These are phyloP conservation scores for Eledona agricola DNA, from an alignment of 2,888 invertebrate genomes.

Conservation along the genomic window DNA sequence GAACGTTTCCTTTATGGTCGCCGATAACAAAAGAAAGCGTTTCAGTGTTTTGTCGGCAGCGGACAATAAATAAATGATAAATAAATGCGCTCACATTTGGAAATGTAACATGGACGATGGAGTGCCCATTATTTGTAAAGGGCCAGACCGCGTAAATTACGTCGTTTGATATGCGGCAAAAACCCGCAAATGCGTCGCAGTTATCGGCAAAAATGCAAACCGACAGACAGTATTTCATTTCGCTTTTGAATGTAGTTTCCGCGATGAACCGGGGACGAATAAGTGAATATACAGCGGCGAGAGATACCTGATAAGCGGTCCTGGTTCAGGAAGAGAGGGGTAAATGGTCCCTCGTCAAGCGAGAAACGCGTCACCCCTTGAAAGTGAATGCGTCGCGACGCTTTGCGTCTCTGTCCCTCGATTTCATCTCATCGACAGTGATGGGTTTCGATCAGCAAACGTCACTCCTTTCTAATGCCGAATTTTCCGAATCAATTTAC, in stretches of 20 bases:
- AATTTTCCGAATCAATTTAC: too few relatives aligned
- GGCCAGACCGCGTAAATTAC: background rate
- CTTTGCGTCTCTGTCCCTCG: slow-evolving; percentile 15
- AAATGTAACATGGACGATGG: too few relatives aligned
- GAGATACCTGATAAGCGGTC: slow-evolving; percentile 44
- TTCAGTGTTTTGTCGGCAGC: too few relatives aligned
- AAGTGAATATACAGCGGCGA: slow-evolving; percentile 41
- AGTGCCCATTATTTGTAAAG: background rate
- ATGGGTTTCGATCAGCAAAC: slow-evolving; percentile 44
- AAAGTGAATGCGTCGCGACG: slow-evolving; percentile 43
- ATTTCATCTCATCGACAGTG: slow-evolving; percentile 43
- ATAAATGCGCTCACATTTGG: too few relatives aligned
- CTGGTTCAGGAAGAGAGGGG: slow-evolving; percentile 39
- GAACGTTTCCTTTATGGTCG: too few relatives aligned
- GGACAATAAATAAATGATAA: too few relatives aligned
- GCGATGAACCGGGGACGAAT: slow-evolving; percentile 38
- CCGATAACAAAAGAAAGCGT: too few relatives aligned
- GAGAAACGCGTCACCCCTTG: slow-evolving; percentile 31
- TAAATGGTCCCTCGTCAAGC: slow-evolving; percentile 41
- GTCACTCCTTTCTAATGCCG: slow-evolving; percentile 41
- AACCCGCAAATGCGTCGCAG: slow-evolving; percentile 30
- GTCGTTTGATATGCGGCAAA: slow-evolving; percentile 4
- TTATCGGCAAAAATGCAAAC: slow-evolving; percentile 41
- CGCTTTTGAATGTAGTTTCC: slow-evolving; percentile 42
- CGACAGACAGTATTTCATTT: slow-evolving; percentile 44